A percentile compares a stretch with the other conserved stretches of the same genome.
These are phyloP conservation scores for Sicus ferrugineus DNA, from an alignment of 2,888 invertebrate species.

Conservation along the genomic window DNA sequence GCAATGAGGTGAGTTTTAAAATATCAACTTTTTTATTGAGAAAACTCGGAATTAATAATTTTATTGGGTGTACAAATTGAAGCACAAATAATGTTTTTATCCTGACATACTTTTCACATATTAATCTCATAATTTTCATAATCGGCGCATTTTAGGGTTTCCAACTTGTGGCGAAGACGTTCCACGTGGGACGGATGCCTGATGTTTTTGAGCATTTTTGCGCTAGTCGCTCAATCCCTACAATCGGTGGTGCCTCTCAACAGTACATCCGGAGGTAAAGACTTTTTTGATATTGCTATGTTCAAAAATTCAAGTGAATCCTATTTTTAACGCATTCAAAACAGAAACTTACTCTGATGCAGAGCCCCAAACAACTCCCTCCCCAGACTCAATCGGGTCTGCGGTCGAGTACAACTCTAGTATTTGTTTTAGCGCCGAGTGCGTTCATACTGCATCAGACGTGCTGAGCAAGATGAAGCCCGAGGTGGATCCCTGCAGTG, in stretches of 20 bases:
- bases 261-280: slow-evolving; percentile 53
- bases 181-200: slow-evolving; percentile 77
- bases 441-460: slow-evolving; percentile 77
- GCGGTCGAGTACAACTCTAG: slow-evolving; percentile 50
- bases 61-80: not conserved
- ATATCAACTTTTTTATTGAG: not conserved
- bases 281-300: no score
- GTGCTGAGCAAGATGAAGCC: slow-evolving; percentile 74
- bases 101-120: not conserved
- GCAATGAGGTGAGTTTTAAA: no score
- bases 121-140: not conserved
- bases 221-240: slow-evolving; percentile 66
- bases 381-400: slow-evolving; percentile 46
- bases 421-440: slow-evolving; percentile 78
- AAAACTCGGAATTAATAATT: not conserved
- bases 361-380: slow-evolving; percentile 44
- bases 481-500: slow-evolving; percentile 76
- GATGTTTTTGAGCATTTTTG: slow-evolving; percentile 69
- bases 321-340: no score
- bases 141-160: slow-evolving; percentile 73
- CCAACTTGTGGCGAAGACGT: slow-evolving; percentile 82
- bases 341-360: slow-evolving; percentile 20
- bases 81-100: not conserved
- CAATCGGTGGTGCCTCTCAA: slow-evolving; percentile 65
- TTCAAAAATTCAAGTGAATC: no score